phyloP scores from a whole-genome alignment of 2,888 invertebrate genomes.

The Hofmannophila pseudospretella region DNA sequence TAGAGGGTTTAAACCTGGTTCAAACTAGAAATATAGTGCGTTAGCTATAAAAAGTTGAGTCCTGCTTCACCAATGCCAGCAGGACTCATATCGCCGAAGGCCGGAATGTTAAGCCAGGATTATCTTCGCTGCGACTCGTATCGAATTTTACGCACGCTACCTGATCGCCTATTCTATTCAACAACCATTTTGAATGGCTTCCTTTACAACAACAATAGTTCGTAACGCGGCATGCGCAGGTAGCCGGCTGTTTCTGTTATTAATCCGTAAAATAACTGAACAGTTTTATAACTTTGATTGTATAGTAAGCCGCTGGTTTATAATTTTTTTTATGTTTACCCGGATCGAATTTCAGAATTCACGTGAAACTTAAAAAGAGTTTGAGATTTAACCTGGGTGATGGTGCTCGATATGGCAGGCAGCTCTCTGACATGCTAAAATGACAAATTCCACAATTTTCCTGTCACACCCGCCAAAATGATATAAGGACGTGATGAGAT shows the following conservation, averaged over 20 bases:
- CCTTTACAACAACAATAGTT: conserved; percentile 51
- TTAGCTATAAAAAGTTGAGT: conserved; percentile 37
- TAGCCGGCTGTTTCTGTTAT: conserved; percentile 43
- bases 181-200: conserved; percentile 59
- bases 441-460: too few species aligned
- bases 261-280: conserved; percentile 20
- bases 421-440: too few species aligned
- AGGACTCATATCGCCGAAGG: conserved; percentile 39
- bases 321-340: neutral
- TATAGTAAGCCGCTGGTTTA: conserved; percentile 2
- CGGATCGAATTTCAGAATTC: conserved; percentile 10
- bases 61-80: conserved; percentile 39
- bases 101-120: conserved; percentile 73
- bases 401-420: neutral
- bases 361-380: neutral
- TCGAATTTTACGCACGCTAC: conserved; percentile 71
- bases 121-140: conserved; percentile 57
- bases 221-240: conserved; percentile 48
- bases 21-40: neutral
- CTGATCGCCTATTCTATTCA: conserved; percentile 62
- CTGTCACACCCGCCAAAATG: too few species aligned
- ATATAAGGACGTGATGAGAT: neutral
- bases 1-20: neutral
- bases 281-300: conserved; percentile 7
- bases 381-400: neutral